phyloP scores from a whole-genome alignment of 2,888 invertebrate species.

The Ichneumon xanthorius region DNA sequence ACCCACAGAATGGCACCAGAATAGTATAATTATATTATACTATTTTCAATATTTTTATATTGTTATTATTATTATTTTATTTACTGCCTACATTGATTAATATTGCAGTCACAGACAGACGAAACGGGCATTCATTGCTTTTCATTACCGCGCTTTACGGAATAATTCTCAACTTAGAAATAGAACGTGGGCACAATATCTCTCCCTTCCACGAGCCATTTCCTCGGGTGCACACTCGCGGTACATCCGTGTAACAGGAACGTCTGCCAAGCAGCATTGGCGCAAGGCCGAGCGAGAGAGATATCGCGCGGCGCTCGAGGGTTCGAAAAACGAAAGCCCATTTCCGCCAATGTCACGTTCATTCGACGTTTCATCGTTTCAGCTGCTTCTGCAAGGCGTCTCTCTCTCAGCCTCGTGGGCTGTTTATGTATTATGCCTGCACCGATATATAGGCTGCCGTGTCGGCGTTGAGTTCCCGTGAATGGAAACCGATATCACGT shows the following conservation, averaged over 20 bases:
- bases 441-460: conserved; percentile 30
- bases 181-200: neutral
- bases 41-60: too few relatives aligned
- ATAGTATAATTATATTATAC: too few relatives aligned
- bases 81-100: neutral
- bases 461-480: conserved; percentile 66
- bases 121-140: conserved; percentile 3
- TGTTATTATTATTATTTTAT: too few relatives aligned
- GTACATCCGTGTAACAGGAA: conserved; percentile 31
- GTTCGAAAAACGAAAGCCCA: conserved; percentile 63
- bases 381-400: conserved; percentile 11
- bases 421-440: conserved; percentile 54
- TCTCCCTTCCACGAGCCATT: conserved; percentile 14
- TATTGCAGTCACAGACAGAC: neutral
- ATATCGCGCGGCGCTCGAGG: conserved; percentile 35
- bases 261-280: conserved; percentile 48
- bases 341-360: conserved; percentile 72
- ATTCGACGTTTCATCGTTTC: conserved; percentile 65
- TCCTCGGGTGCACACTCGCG: conserved; percentile 14
- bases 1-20: too few relatives aligned
- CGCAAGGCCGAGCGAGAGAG: conserved; percentile 40
- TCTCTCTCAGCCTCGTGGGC: conserved; percentile 8
- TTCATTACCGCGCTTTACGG: conserved; percentile 2
- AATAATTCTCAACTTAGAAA: conserved; percentile 38
- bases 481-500: conserved; percentile 72